Conservation (phyloP, 2,797 vertebrate genomes). For the Amniataba percoides region DNA sequence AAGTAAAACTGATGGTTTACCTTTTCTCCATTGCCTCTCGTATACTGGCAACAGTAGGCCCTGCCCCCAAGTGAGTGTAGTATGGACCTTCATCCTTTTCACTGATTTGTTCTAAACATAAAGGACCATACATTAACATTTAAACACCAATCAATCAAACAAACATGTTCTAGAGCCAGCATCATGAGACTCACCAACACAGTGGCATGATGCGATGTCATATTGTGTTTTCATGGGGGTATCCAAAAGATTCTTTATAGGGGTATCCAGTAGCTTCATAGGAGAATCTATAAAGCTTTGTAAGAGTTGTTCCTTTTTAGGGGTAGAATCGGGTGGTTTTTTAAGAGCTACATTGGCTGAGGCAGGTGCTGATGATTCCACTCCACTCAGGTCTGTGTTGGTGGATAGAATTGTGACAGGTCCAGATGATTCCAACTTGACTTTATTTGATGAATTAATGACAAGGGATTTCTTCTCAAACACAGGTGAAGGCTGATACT, state of each 20-base stretch:
- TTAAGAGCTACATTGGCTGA: constrained; percentile 66
- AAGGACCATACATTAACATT: constrained; percentile 39
- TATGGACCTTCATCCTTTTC: constrained; percentile 99
- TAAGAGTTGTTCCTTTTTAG: constrained; percentile 92
- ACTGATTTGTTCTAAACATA: constrained; percentile 95
- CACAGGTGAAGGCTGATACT: constrained; percentile 92
- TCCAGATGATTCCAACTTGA: constrained; percentile 94
- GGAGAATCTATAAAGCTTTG: constrained; percentile 95
- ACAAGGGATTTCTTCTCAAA: constrained; percentile 92
- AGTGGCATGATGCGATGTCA: constrained; percentile 97
- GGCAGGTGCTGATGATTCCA: constrained; percentile 76
- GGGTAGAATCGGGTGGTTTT: constrained; percentile 88
- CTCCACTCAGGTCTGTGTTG: constrained; percentile 83
- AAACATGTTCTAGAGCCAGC: constrained; percentile 17
- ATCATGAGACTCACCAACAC: constrained; percentile 91
- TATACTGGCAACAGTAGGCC: constrained; percentile 93
- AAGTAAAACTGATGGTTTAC: constrained; percentile 78
- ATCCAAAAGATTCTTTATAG: constrained; percentile 95
- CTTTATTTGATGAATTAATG: constrained; percentile 90
- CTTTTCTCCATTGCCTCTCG: constrained; percentile 96
- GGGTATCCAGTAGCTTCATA: constrained; percentile 93
- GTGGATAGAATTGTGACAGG: constrained; percentile 91
- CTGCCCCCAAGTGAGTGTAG: constrained; percentile 98
- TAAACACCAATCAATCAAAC: constrained; percentile 6
- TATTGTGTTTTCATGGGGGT: constrained; percentile 97